Base-by-base conservation (phyloP, 2,888 invertebrate species). In the Cheilosia impressa region DNA sequence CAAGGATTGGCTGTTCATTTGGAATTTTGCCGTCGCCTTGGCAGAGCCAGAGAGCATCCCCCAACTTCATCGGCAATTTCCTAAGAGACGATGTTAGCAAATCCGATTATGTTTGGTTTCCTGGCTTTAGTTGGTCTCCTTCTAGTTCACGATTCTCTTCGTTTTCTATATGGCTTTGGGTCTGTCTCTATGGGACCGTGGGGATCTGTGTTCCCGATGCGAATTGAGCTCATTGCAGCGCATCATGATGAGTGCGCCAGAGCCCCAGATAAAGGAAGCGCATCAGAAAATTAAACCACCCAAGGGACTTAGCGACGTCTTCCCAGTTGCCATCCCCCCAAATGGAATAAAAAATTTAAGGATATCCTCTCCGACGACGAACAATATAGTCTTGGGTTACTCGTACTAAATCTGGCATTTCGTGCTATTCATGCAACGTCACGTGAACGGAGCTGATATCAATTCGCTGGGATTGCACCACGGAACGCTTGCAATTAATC, bases 71-170 rank as follows among this genome's bases (percentile, higher is more conserved):
- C 62, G 66, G 60, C 71, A 57, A 77, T 77, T 62, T 82, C 52
- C 77, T 52, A 60, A 84, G 75, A 75, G 63, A 22, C 79, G 47
- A 60, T 68, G 73, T 69, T 63, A 19, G 76, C 71, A 85, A 85
- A 81, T 85, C 81, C 76, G 85, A 85, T 85, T 81, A 81, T 71
- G 72, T 69, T 84, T 38, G 65, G 80, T 69, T 80, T 80, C 80
- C 69, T 71, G 75, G 45, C 75, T 80, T 53, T 75, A 45, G 47
- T 43, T 63, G 43, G 43, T 84, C 65, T 47, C 58, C 57, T 50
- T 65, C 34, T 72, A 43, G 63, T 57, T 50, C 63, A 66, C 41
- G 52, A 71, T 71, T 71, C 65, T 22, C 58, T 66, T 79, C 58
- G 41, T 71, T 72, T 27, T 43, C 38, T 43, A 9, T 31, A 52